A percentile compares a stretch with the other conserved stretches of the same genome.
Evolutionary conservation across 2,888 invertebrate species (phyloP).

Genomic region (Gryllus longicercus): DNA sequence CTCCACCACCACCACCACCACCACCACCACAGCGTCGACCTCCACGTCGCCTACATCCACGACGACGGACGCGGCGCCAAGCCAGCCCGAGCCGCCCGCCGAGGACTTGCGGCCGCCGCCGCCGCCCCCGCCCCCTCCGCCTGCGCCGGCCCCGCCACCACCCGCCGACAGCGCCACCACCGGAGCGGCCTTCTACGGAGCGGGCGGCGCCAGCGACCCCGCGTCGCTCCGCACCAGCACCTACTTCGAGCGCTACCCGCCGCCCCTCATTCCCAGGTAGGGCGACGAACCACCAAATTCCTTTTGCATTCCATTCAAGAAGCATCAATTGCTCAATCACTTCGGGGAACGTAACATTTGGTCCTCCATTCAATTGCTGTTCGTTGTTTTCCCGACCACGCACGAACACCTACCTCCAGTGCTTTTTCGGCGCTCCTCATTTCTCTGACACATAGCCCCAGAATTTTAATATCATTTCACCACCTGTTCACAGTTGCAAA

Average conservation of each 20-base stretch:
- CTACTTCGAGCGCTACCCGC: not conserved
- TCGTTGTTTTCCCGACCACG: too few species aligned
- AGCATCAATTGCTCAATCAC: too few species aligned
- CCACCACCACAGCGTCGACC: not conserved
- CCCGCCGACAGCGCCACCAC: not conserved
- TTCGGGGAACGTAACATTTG: too few species aligned
- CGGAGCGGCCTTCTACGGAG: not conserved
- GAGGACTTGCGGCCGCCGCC: not conserved
- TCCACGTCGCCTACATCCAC: not conserved
- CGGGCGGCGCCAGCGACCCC: not conserved
- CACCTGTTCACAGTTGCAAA: too few species aligned
- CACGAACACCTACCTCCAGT: too few species aligned
- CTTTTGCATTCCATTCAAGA: too few species aligned
- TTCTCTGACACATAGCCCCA: too few species aligned
- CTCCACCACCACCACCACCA: slow-evolving; percentile 1
- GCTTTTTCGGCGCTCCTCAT: too few species aligned
- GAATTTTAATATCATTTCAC: too few species aligned
- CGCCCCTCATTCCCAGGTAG: not conserved
- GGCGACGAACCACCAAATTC: too few species aligned
- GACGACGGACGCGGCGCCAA: not conserved
- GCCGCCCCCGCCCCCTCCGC: not conserved
- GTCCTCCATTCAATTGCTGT: too few species aligned
- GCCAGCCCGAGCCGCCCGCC: not conserved
- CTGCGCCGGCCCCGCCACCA: not conserved
- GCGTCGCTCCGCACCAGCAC: not conserved